Evolutionary conservation across 2,113 vertebrate species (phyloP).

Genomic region (Xenus cinereus): DNA sequence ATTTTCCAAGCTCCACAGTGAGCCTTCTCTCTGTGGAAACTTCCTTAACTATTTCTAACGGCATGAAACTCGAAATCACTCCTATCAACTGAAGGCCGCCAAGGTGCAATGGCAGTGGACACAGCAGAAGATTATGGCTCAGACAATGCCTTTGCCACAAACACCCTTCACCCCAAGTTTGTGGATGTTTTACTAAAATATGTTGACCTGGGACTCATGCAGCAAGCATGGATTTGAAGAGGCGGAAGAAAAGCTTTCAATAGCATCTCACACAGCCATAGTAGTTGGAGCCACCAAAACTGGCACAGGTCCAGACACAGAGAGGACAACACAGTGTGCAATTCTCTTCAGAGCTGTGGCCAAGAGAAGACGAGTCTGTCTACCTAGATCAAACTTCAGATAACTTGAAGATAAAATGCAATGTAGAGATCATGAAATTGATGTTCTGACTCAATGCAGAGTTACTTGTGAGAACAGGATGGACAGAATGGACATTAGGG

Average conservation of each 20-base stretch:
- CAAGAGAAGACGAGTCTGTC: neutral
- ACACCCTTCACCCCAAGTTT: neutral
- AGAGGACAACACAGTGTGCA: neutral
- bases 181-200: neutral
- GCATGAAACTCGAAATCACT: neutral
- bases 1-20: neutral
- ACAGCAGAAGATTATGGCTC: neutral
- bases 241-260: neutral
- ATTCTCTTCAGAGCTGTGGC: neutral
- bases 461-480: neutral
- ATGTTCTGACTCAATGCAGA: neutral
- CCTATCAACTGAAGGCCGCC: neutral
- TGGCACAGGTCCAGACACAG: neutral
- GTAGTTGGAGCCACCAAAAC: neutral
- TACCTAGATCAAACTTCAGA: neutral
- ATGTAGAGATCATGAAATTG: neutral
- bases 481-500: rapidly evolving
- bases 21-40: neutral
- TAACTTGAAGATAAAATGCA: neutral
- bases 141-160: neutral
- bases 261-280: neutral
- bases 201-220: neutral
- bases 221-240: neutral
- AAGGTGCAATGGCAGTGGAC: neutral
- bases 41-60: neutral